These are phyloP conservation scores for Typhlichthys eigenmanni DNA, from an alignment of 2,797 vertebrate genomes.

Conservation along the genomic window DNA sequence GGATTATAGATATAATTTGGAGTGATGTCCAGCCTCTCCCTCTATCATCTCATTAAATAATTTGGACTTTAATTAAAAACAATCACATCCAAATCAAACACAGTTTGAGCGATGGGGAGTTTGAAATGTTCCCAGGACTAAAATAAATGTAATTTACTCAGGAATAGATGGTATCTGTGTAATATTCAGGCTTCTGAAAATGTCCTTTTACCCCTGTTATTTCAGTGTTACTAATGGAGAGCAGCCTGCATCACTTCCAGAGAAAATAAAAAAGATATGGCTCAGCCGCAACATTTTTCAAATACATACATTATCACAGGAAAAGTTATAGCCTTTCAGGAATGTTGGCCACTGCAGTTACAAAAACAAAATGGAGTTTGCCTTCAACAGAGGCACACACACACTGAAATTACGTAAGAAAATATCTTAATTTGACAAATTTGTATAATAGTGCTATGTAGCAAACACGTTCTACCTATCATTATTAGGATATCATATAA, in stretches of 20 bases:
- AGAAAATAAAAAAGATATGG: slow-evolving; percentile 48
- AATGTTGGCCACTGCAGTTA: slow-evolving; percentile 38
- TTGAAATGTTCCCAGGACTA: slow-evolving; percentile 44
- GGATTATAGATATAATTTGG: slow-evolving; percentile 34
- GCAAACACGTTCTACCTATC: slow-evolving; percentile 14
- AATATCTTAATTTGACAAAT: slow-evolving; percentile 1
- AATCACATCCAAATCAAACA: slow-evolving; percentile 38
- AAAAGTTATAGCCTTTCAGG: slow-evolving; percentile 64
- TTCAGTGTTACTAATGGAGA: slow-evolving; percentile 58
- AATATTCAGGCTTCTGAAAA: slow-evolving; percentile 63
- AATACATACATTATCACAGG: slow-evolving; percentile 60
- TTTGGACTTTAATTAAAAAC: slow-evolving; percentile 17
- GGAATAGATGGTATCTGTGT: slow-evolving; percentile 72
- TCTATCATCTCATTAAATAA: slow-evolving; percentile 29
- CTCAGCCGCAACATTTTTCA: slow-evolving; percentile 47
- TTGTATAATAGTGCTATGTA: not conserved
- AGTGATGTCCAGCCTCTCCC: slow-evolving; percentile 13
- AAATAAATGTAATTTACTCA: slow-evolving; percentile 67
- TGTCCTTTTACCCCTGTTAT: slow-evolving; percentile 65
- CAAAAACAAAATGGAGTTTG: slow-evolving; percentile 30
- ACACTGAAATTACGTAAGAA: not conserved
- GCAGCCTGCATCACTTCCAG: slow-evolving; percentile 44
- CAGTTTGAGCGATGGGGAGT: slow-evolving; percentile 16
- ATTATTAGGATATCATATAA: slow-evolving; percentile 24
- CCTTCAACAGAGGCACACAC: slow-evolving; percentile 45